Evolutionary conservation across 2,888 invertebrate species (phyloP).

Genomic region (Ischnura elegans): DNA sequence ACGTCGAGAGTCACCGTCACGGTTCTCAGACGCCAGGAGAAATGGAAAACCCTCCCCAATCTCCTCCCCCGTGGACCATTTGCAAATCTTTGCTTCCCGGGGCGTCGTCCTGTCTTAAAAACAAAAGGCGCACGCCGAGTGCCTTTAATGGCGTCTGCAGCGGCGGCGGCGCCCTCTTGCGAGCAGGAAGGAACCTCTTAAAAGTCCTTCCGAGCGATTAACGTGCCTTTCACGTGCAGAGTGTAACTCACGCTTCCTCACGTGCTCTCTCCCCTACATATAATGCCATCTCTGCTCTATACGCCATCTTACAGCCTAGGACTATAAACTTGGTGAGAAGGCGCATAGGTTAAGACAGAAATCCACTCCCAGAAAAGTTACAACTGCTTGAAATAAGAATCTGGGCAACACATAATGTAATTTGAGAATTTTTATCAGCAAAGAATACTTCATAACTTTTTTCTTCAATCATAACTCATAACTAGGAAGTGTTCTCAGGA

Average conservation of each 20-base stretch:
- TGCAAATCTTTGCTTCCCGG: neutral
- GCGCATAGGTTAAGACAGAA: no score
- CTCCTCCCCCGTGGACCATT: neutral
- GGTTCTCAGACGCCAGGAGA: neutral
- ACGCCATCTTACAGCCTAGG: no score
- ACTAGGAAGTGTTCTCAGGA: no score
- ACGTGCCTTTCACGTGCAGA: neutral
- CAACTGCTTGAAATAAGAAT: no score
- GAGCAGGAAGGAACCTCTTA: neutral
- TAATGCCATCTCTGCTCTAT: neutral
- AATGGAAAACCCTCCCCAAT: neutral
- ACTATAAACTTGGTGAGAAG: no score
- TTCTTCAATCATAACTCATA: no score
- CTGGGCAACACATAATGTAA: no score
- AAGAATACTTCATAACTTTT: no score
- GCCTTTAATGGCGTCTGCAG: neutral
- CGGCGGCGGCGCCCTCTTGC: neutral
- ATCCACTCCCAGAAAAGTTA: no score
- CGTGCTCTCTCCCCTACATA: neutral
- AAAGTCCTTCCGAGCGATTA: neutral
- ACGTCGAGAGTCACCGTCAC: neutral
- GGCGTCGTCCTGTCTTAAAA: neutral
- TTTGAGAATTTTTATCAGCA: no score
- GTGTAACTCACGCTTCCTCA: neutral
- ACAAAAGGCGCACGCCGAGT: neutral